Conservation (phyloP, 1,140 invertebrate genomes). For the Drosophila tani region DNA sequence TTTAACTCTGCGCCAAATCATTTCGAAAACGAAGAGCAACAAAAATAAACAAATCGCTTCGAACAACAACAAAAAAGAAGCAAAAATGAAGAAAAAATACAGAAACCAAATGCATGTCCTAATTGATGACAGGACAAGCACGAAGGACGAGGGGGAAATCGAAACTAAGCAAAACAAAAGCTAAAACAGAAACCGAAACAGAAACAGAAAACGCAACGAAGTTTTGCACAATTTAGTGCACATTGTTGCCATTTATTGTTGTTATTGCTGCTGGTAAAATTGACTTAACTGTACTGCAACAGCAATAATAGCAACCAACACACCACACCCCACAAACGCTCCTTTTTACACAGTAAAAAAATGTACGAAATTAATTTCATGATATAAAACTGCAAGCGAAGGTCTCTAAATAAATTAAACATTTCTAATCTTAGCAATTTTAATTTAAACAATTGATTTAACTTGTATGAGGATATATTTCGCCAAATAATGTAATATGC, state of each 20-base stretch:
- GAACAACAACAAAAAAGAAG: neutral
- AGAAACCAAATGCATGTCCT: conserved; percentile 48
- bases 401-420: neutral
- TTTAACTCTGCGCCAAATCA: conserved; percentile 37
- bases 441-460: too few relatives aligned
- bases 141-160: conserved; percentile 13
- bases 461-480: too few relatives aligned
- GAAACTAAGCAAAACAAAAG: conserved; percentile 53
- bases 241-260: conserved; percentile 70
- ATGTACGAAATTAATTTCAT: neutral
- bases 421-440: too few relatives aligned
- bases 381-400: too few relatives aligned
- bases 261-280: conserved; percentile 57
- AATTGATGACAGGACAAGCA: conserved; percentile 53
- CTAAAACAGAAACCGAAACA: conserved; percentile 25
- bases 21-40: conserved; percentile 12
- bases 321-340: neutral
- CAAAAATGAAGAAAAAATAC: conserved; percentile 7
- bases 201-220: conserved; percentile 59
- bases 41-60: conserved; percentile 27
- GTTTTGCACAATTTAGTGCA: conserved; percentile 76
- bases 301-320: conserved; percentile 39
- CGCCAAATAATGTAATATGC: too few relatives aligned
- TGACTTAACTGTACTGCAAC: conserved; percentile 74
- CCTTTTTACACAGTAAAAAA: conserved; percentile 4